phyloP scores from a whole-genome alignment of 2,888 invertebrate species.

The Hypena proboscidalis region DNA sequence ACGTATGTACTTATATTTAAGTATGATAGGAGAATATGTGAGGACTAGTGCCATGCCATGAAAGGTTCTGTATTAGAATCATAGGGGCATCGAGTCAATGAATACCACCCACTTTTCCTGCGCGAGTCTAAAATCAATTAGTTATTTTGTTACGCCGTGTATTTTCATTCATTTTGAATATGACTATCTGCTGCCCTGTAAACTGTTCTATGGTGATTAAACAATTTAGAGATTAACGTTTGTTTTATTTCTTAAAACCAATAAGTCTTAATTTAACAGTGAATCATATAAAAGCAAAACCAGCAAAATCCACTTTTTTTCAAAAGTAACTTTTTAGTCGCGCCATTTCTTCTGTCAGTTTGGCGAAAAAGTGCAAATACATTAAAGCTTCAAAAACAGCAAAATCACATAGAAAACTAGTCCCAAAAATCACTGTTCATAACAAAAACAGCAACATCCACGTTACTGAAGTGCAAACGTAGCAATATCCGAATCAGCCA shows the following conservation, averaged over 20 bases:
- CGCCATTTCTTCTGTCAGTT: no score
- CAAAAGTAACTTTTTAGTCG: no score
- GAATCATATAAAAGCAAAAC: no score
- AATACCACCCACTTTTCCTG: constrained; percentile 85
- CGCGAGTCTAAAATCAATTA: constrained; percentile 70
- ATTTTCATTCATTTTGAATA: constrained; percentile 66
- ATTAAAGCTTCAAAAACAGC: no score
- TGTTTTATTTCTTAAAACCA: constrained; percentile 37
- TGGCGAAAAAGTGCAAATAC: no score
- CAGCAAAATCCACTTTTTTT: no score
- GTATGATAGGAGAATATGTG: constrained; percentile 84
- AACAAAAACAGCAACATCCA: no score
- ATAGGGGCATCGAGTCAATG: constrained; percentile 82
- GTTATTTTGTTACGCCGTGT: constrained; percentile 74
- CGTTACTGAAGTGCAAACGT: no score
- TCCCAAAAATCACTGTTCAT: no score
- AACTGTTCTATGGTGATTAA: constrained; percentile 80
- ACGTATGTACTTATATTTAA: constrained; percentile 66
- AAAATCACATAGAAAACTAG: no score
- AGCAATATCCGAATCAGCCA: no score
- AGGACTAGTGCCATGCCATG: constrained; percentile 85
- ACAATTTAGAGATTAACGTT: constrained; percentile 68
- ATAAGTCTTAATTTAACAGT: no score
- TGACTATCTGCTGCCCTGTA: constrained; percentile 68
- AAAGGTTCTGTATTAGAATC: constrained; percentile 85